Evolutionary conservation across 1,140 invertebrate species (phyloP), one percentile per base, ranked within the genome.

Genomic region (Conopomorpha cramerella): DNA sequence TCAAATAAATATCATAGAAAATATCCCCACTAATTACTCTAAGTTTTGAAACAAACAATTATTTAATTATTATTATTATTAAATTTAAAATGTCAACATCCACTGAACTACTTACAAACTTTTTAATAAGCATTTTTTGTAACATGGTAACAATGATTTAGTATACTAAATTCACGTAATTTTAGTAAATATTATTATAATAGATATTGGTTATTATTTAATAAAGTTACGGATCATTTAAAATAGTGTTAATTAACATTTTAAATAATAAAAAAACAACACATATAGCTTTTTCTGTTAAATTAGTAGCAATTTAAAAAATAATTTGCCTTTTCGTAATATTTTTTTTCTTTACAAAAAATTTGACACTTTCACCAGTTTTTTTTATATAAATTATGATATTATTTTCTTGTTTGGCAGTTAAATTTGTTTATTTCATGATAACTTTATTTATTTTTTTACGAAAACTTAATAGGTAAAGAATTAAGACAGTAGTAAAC

Each of bases 21-120:
- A n/a, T n/a, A n/a, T n/a, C n/a, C n/a, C n/a, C n/a, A n/a, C n/a
- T 68, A 72, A 68, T 64, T 59, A 66, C 61, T 72, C 60, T 51
- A 64, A 63, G 63, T 59, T 36, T 46, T 44, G 51, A 43, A 53
- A 49, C 55, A 36, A 43, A 33, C 30, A 38, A 33, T 36, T 39
- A 46, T 47, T 46, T 41, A 35, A 48, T 35, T 36, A 43, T 35
- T 48, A 30, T 34, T 45, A n/a, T n/a, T n/a, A n/a, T n/a, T n/a
- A n/a, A n/a, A n/a, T n/a, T n/a, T n/a, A n/a, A 41, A 30, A 42
- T 41, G 34, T 46, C 48, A 67, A 64, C 54, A 63, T 51, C 48
- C 40, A 65, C 42, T 44, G 30, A 52, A 55, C 49, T 61, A 61
- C 47, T 45, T 38, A 6, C 10, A 23, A 4, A 4, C 4, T 41